phyloP scores from a whole-genome alignment of 2,888 invertebrate genomes.

The Megalurothrips usitatus region DNA sequence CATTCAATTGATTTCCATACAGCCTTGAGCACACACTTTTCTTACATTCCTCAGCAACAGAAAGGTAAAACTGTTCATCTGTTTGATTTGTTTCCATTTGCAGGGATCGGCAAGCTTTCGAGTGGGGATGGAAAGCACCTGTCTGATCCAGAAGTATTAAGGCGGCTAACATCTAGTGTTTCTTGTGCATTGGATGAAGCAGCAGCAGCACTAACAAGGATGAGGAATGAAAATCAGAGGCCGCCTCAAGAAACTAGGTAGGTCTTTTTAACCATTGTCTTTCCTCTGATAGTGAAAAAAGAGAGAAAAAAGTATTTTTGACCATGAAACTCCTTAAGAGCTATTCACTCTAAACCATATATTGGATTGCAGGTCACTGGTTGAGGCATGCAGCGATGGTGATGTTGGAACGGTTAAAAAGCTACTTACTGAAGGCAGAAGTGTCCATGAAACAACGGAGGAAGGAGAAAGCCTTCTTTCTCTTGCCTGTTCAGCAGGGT shows the following conservation, averaged over 20 bases:
- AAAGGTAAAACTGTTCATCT: background rate
- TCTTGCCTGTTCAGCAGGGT: constrained; percentile 94
- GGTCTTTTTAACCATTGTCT: constrained; percentile 33
- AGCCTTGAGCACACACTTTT: no score
- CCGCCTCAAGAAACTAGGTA: constrained; percentile 53
- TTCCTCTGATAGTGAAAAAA: no score
- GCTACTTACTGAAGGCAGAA: constrained; percentile 86
- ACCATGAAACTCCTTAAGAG: background rate
- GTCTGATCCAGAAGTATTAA: constrained; percentile 82
- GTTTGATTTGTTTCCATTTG: constrained; percentile 7
- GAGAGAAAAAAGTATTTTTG: no score
- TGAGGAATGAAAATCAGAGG: constrained; percentile 85
- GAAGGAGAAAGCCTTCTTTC: constrained; percentile 95
- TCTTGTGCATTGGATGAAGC: constrained; percentile 96
- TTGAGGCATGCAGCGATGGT: constrained; percentile 91
- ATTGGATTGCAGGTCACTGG: constrained; percentile 58
- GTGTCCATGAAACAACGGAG: constrained; percentile 93
- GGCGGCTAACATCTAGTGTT: constrained; percentile 80
- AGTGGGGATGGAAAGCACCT: constrained; percentile 76
- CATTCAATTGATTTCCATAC: no score
- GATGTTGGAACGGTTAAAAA: constrained; percentile 90
- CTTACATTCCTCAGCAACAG: no score
- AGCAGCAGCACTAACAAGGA: constrained; percentile 90
- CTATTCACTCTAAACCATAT: background rate
- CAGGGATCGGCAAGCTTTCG: constrained; percentile 76